Base-by-base conservation (phyloP, 1,140 invertebrate species). In the Drosophila prosaltans region DNA sequence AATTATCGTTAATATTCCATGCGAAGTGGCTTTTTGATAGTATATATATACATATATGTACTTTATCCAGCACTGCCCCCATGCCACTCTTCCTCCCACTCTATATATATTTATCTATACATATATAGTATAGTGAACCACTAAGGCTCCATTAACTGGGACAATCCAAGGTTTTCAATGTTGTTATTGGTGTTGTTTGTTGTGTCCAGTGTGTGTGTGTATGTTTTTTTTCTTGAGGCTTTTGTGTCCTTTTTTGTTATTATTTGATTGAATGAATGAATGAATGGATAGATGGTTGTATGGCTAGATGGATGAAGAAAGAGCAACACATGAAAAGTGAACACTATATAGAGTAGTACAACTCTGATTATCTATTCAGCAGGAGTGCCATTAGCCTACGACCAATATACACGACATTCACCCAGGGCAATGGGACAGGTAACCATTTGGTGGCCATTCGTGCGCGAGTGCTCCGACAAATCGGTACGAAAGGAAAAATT, bases 361-460 rank as follows among this genome's bases (percentile, higher is more conserved):
- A 65, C 74, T 40, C 66, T 77, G 74, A 77, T 77, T 77, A 77
- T 10, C 74, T 77, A 76, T 48, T 60, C 40, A 68, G 40, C 40
- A 68, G 40, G 60, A 58, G 67, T 77, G 61, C 72, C 63, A 67
- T 41, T 68, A 51, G 68, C 72, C 65, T 62, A 51, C 45, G 69
- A n/a, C 54, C 43, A 41, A 40, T 41, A 26, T 48, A 24, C 28
- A 68, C 55, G 55, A 64, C 65, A 43, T 41, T 72, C 21, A 64
- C 62, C 30, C 30, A 16, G n/a, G 26, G 62, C 30, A 16, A 21
- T 67, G 64, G 30, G 21, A 48, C 30, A 61, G 48, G 28, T 59
- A 39, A 16, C 36, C 55, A 61, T 41, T 64, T 43, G 61, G 55
- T 65, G 69, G 71, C 75, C 84, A 88, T 89, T 89, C 74, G 84